Evolutionary conservation across 2,888 invertebrate genomes (phyloP), one percentile per base, ranked within the genome.

Genomic region (Drosophila pseudotakahashii): DNA sequence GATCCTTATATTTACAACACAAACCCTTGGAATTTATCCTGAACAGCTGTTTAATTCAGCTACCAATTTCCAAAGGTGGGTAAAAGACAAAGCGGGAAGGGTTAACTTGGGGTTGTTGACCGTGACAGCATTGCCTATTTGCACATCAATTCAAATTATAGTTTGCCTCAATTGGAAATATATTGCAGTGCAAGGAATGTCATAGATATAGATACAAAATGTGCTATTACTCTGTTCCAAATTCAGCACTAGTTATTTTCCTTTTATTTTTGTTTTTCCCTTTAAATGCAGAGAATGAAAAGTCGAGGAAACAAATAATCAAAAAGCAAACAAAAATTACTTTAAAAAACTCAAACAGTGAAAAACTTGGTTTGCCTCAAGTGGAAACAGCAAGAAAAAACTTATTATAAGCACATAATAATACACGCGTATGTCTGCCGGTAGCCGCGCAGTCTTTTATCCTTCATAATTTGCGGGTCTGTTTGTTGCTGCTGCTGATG

Each of bases 401-500:
- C 48, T 50, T 70, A 76, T 76, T 75, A 71, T 72, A 76, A 78
- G 69, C 47, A 57, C 63, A 59, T 57, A 14, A 58, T 50, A 58
- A 39, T 59, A 54, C 47, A 41, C 53, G 48, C 71, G 59, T 67
- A 42, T 69, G 52, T 70, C 39, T 63, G 61, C 57, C 60, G 61
- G 58, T 57, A 45, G 51, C 45, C 64, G 68, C 67, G 61, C 69
- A 60, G 76, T 70, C 61, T 70, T 66, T 69, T 84, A 85, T 82
- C 78, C 81, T 86, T 77, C 71, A 80, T 80, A 81, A 80, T 80
- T 77, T 81, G 62, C 75, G 73, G 62, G 60, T 72, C 44, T 77
- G 79, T 61, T 61, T 75, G 44, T 55, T 71, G 42, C 67, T 66
- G 62, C 62, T 58, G 59, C 45, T 60, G 60, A 62, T 64, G 72